Percentiles rank a stretch among this genome's conserved stretches.
phyloP scores from a whole-genome alignment of 2,113 vertebrate genomes.

The Anas platyrhynchos region DNA sequence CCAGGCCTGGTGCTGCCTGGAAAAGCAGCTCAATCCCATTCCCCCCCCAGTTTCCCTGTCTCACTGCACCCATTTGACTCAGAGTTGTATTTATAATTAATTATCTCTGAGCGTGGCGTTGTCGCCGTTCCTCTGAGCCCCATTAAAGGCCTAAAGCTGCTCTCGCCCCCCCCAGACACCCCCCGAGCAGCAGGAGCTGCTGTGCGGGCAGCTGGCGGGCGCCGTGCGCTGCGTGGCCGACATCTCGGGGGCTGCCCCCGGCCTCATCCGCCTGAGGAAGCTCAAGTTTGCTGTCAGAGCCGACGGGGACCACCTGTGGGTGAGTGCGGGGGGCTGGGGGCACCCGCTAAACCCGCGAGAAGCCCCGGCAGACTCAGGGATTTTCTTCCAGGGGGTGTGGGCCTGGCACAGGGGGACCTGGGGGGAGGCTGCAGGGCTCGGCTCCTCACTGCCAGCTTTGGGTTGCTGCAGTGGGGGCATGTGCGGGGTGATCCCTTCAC shows the following conservation, averaged over 20 bases:
- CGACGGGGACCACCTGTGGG: slow-evolving; percentile 83
- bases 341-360: too few species aligned
- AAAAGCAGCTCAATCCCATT: too few species aligned
- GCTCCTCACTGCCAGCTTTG: neutral
- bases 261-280: slow-evolving; percentile 77
- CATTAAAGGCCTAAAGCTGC: too few species aligned
- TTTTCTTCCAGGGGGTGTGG: neutral
- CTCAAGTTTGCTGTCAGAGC: slow-evolving; percentile 81
- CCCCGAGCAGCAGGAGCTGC: slow-evolving; percentile 83
- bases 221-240: slow-evolving; percentile 81
- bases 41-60: too few species aligned
- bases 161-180: slow-evolving; percentile 68
- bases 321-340: slow-evolving; percentile 50
- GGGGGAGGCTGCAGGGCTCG: neutral
- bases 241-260: slow-evolving; percentile 73
- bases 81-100: too few species aligned
- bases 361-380: neutral
- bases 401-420: neutral
- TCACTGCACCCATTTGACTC: too few species aligned
- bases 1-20: too few species aligned
- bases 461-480: rapidly evolving
- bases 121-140: too few species aligned
- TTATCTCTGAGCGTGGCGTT: too few species aligned
- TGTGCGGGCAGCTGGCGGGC: slow-evolving; percentile 87
- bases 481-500: rapidly evolving